A percentile compares a stretch with the other conserved stretches of the same genome.
These are phyloP conservation scores for Hecatera dysodea DNA, from an alignment of 2,888 invertebrate genomes.

Conservation along the genomic window DNA sequence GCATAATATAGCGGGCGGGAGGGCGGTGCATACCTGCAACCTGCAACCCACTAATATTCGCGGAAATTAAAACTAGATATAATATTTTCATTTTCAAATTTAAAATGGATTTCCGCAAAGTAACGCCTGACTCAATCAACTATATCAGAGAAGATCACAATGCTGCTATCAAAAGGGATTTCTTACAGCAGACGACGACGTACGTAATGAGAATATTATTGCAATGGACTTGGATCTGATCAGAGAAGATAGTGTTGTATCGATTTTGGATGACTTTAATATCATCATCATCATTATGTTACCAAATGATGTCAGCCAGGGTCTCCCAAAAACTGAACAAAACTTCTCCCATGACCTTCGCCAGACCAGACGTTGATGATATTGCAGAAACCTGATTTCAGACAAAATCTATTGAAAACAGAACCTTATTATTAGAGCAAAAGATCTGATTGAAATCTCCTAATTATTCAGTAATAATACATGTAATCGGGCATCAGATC, in stretches of 20 bases:
- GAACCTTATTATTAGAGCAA: not conserved
- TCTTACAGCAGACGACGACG: too few species aligned
- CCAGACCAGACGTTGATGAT: not conserved
- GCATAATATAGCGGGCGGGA: too few species aligned
- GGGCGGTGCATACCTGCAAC: too few species aligned
- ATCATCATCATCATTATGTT: not conserved
- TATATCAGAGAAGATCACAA: too few species aligned
- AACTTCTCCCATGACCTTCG: not conserved
- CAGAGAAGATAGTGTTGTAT: not conserved
- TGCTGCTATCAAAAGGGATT: too few species aligned
- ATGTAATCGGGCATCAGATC: not conserved
- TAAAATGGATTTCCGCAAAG: too few species aligned
- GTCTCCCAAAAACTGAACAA: not conserved
- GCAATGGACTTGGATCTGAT: not conserved
- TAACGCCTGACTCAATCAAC: too few species aligned
- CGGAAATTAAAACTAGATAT: too few species aligned
- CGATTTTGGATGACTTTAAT: not conserved
- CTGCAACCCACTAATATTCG: too few species aligned
- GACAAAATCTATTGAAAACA: not conserved
- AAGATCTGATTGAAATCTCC: not conserved
- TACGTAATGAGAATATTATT: too few species aligned
- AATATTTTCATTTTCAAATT: too few species aligned
- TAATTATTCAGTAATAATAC: slow-evolving; percentile 5
- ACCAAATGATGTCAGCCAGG: not conserved
- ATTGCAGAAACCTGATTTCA: not conserved